Evolutionary conservation across 37 sponge, comb jelly and placozoan species (phyloP).

Genomic region (Mnemiopsis leidyi): DNA sequence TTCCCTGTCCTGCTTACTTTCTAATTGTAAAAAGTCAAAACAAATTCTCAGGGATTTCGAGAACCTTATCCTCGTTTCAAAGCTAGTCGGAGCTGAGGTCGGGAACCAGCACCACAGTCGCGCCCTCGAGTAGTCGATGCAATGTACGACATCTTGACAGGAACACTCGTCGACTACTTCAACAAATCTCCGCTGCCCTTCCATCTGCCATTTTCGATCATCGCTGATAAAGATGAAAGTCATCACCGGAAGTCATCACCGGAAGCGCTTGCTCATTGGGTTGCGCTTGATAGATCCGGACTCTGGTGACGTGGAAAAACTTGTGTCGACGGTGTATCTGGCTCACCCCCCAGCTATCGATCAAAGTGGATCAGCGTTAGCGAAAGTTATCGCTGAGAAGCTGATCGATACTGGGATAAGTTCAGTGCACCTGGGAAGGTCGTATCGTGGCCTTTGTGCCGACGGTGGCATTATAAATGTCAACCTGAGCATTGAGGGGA

Average conservation of each 20-base stretch:
- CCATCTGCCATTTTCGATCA: background rate
- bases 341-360: background rate
- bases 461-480: background rate
- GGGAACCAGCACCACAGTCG: background rate
- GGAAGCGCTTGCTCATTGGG: background rate
- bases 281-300: background rate
- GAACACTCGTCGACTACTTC: background rate
- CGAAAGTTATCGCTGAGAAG: background rate
- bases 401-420: background rate
- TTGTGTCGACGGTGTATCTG: background rate
- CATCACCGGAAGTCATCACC: too few relatives aligned
- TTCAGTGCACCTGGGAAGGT: background rate
- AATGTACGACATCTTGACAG: too few relatives aligned
- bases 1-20: too few relatives aligned
- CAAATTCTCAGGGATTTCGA: background rate
- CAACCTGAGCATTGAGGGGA: too few relatives aligned
- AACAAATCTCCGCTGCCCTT: background rate
- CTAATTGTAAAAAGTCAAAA: too few relatives aligned
- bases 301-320: background rate
- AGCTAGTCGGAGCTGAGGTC: background rate
- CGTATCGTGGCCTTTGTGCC: constrained; percentile 14
- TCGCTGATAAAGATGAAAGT: background rate
- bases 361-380: background rate
- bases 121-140: background rate
- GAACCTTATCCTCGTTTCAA: background rate